These are phyloP conservation scores for Linepithema humile DNA, from an alignment of 1,140 invertebrate species.

Conservation along the genomic window DNA sequence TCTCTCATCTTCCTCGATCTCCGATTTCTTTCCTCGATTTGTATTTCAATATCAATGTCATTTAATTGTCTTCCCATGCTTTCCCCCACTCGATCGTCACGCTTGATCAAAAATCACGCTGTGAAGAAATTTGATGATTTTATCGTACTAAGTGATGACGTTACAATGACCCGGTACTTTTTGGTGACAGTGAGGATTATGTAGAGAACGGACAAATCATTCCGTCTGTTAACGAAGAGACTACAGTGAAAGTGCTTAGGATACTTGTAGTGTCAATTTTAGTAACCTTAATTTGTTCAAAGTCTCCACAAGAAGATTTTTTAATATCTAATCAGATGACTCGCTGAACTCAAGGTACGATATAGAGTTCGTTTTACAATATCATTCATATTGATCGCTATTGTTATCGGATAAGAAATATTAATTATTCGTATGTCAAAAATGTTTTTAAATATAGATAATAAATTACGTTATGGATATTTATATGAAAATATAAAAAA, in stretches of 20 bases:
- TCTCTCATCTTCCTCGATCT: background rate
- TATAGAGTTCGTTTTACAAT: background rate
- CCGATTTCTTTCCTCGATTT: background rate
- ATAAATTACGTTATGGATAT: too few species aligned
- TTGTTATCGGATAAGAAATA: background rate
- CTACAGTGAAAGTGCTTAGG: conserved; percentile 39
- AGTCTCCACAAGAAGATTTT: conserved; percentile 11
- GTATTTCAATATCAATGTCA: background rate
- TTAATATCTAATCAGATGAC: conserved; percentile 27
- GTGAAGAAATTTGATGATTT: background rate
- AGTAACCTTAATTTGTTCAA: background rate
- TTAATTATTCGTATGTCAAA: background rate
- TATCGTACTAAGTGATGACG: conserved; percentile 14
- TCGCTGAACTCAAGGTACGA: conserved; percentile 45
- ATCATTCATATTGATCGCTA: background rate
- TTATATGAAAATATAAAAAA: background rate
- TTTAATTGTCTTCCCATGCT: conserved; percentile 13
- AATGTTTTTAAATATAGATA: background rate
- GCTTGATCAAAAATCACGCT: background rate
- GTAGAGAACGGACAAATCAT: conserved; percentile 3
- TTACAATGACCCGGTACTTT: conserved; percentile 2
- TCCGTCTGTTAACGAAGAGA: background rate
- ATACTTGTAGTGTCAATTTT: conserved; percentile 21
- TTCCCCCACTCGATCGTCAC: too few species aligned
- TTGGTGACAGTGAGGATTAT: conserved; percentile 30